Conservation (phyloP, 2,113 vertebrate species). For the Craseonycteris thonglongyai region DNA sequence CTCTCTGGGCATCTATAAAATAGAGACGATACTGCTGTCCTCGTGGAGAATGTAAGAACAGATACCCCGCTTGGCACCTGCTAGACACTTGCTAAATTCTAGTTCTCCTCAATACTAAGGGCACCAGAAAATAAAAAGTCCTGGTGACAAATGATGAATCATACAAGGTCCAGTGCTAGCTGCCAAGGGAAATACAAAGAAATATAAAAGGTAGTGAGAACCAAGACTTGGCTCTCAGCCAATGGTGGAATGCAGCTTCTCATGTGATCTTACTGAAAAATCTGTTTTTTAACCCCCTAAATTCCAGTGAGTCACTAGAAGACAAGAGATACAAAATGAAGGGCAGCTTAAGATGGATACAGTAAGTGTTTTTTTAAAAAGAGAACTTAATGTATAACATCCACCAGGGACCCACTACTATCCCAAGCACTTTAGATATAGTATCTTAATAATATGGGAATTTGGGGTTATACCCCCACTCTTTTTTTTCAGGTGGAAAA, state of each 20-base stretch:
- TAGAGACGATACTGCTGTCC: not conserved
- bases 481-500: not conserved
- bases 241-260: not conserved
- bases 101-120: not conserved
- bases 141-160: conserved; percentile 11
- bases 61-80: not conserved
- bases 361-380: not conserved
- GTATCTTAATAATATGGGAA: not conserved
- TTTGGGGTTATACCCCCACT: not conserved
- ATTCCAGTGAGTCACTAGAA: not conserved
- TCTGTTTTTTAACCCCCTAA: not conserved
- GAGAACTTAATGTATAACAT: not conserved
- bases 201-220: not conserved
- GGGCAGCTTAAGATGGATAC: not conserved
- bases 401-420: not conserved
- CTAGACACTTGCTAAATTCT: conserved; percentile 15
- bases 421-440: not conserved
- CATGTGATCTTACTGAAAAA: not conserved
- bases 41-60: not conserved
- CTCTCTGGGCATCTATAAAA: not conserved
- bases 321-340: not conserved
- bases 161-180: not conserved
- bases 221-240: not conserved
- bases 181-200: conserved; percentile 20
- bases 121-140: conserved; percentile 22